Evolutionary conservation across 2,113 vertebrate genomes (phyloP), one percentile per base, ranked within the genome.

Genomic region (Rhea pennata): DNA sequence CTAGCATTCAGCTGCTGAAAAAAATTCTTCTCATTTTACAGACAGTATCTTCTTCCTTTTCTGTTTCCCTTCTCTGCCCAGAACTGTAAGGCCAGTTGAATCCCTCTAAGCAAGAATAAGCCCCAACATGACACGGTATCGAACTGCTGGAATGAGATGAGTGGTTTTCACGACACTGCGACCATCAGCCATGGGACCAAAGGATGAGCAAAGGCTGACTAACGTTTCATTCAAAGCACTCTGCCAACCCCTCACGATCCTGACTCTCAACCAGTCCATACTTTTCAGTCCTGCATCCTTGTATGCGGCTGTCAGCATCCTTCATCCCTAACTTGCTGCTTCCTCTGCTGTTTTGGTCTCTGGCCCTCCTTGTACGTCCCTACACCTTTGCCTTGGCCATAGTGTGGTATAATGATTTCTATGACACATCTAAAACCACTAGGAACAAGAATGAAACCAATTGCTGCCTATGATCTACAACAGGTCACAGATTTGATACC

Each of bases 191-290:
- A 6, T 1, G 19, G 42, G 31, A 42, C 22, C 21, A 21, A 53
- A 5, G 31, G 48, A 73, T 17, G n/a, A 54, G 10, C 27, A 85
- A 0, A 7, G 39, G n/a, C 44, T 65, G 48, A 40, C 10, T 29
- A 2, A 8, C 0, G 0, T 5, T 58, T 26, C 36, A 9, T 6
- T 3, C 6, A 23, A 44, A 4, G 27, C 44, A 29, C 44, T 39
- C 0, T 69, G 58, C 36, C 71, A 58, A 48, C 3, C 6, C 39
- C 51, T 5, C 50, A 9, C 31, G 39, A 12, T 7, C 44, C 61
- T 42, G 9, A 29, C 6, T 54, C 33, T 51, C 31, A 22, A 36
- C 33, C 5, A 44, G 26, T 1, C 7, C 9, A 8, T 11, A 15
- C 22, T 64, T 40, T 16, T 53, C 21, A 13, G 12, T 51, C 67